A percentile compares a stretch with the other conserved stretches of the same genome.
phyloP scores from a whole-genome alignment of 2,797 vertebrate genomes.

The Forpus xanthops region DNA sequence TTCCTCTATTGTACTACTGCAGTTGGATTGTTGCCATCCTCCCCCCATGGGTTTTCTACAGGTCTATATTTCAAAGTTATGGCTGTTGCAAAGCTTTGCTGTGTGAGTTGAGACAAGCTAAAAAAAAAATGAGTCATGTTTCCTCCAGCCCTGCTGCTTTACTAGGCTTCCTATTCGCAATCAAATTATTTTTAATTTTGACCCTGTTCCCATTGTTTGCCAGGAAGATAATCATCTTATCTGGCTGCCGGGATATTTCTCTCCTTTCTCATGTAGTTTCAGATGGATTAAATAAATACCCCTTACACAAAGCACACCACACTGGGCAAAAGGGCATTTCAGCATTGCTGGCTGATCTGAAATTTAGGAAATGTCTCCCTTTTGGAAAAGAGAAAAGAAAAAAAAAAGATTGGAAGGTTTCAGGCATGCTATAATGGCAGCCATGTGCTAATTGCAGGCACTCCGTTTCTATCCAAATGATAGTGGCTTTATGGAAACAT shows the following conservation, averaged over 20 bases:
- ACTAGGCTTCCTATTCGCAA: conserved; percentile 71
- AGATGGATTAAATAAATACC: conserved; percentile 59
- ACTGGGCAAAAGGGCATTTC: conserved; percentile 45
- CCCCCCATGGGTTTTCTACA: conserved; percentile 37
- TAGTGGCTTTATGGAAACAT: neutral
- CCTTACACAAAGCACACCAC: conserved; percentile 40
- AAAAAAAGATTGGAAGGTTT: neutral
- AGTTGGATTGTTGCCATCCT: conserved; percentile 39
- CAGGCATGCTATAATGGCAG: neutral
- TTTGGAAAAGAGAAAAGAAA: neutral
- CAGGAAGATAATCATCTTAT: conserved; percentile 71
- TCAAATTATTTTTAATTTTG: conserved; percentile 73
- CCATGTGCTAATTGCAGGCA: neutral
- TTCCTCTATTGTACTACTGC: conserved; percentile 50
- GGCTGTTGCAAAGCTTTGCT: conserved; percentile 34
- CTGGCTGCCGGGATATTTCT: conserved; percentile 42
- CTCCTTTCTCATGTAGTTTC: conserved; percentile 61
- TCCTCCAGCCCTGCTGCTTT: conserved; percentile 59
- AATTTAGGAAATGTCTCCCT: conserved; percentile 37
- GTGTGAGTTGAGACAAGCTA: conserved; percentile 38
- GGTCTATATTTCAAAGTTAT: conserved; percentile 62
- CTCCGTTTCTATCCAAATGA: neutral
- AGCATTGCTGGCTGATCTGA: neutral
- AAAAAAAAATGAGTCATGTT: conserved; percentile 71
- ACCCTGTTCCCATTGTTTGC: conserved; percentile 62